Evolutionary conservation across 2,113 vertebrate species (phyloP).

Genomic region (Caranx ignobilis): DNA sequence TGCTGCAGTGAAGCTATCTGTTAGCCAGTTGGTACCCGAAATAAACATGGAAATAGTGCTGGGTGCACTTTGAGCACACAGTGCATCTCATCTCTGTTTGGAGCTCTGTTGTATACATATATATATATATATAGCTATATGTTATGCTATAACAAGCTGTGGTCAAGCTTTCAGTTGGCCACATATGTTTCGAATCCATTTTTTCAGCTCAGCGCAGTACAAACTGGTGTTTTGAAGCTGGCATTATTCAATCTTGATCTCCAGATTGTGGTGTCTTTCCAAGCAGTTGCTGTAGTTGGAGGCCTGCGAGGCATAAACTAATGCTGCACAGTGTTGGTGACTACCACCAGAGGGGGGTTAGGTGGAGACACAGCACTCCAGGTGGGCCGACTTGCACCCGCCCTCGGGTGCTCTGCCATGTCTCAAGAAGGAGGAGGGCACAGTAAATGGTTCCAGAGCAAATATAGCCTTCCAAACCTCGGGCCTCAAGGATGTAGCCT

Average conservation of each 20-base stretch:
- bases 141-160: slow-evolving; percentile 25
- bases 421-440: slow-evolving; percentile 72
- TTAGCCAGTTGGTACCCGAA: slow-evolving; percentile 58
- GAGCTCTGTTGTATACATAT: no score
- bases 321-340: slow-evolving; percentile 45
- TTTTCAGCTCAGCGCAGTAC: background rate
- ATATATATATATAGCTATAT: no score
- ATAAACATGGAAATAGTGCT: slow-evolving; percentile 45
- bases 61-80: slow-evolving; percentile 26
- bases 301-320: slow-evolving; percentile 48
- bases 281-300: slow-evolving; percentile 43
- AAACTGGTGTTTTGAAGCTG: slow-evolving; percentile 24
- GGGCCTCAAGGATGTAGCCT: slow-evolving; percentile 67
- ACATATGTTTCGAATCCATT: slow-evolving; percentile 36
- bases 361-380: slow-evolving; percentile 72
- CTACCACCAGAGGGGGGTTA: slow-evolving; percentile 63
- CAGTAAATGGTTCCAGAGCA: slow-evolving; percentile 78
- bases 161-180: slow-evolving; percentile 29
- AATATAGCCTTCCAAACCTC: slow-evolving; percentile 75
- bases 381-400: slow-evolving; percentile 68
- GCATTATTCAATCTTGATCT: slow-evolving; percentile 40
- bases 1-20: slow-evolving; percentile 45
- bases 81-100: slow-evolving; percentile 9
- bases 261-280: slow-evolving; percentile 52
- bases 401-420: slow-evolving; percentile 58